Base-by-base conservation (phyloP, 2,888 invertebrate genomes). In the Aspidapion aeneum region DNA sequence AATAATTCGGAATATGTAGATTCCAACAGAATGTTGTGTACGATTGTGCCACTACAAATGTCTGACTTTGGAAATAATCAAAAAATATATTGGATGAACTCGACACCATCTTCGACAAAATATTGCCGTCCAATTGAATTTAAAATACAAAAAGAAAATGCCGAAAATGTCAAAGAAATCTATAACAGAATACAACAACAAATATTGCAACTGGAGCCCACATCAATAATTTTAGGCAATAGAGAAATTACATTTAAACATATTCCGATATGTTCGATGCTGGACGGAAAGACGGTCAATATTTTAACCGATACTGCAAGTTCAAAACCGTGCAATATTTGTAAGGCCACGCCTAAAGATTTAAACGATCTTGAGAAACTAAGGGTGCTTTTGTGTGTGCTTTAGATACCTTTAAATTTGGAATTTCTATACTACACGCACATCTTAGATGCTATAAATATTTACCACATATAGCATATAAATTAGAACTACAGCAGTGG, bases 241-340 rank as follows among this genome's bases (percentile, higher is more conserved):
- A 62, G 2, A 16, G 51, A 61, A 56, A 55, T 61, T 18, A 20
- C 51, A 21, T 63, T 61, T 58, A 64, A 61, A 64, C 58, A 64
- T 58, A 64, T 58, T 50, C 52, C 21, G 2, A 57, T 58, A 19
- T 58, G 64, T 52, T 61, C 64, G 7, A 61, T 64, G 57, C 21
- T 64, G 55, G 58, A 64, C 58, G 64, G 59, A 35, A 64, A 64
- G 57, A 61, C 64, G 20, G 55, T 48, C 50, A 64, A 64, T 57
- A 52, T 62, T 50, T 57, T 64, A 12, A 58, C 22, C 20, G 52
- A 58, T 48, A 48, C 49, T 9, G 49, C 49, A 9, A 12, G 9
- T 12, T 48, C n/a, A 9, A 9, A 48, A 48, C 49, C 49, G 49
- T 48, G 9, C 49, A 48, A n/a, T n/a, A 12, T 48, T 12, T 48